phyloP scores from a whole-genome alignment of 2,113 vertebrate genomes.

The Sturnira hondurensis region DNA sequence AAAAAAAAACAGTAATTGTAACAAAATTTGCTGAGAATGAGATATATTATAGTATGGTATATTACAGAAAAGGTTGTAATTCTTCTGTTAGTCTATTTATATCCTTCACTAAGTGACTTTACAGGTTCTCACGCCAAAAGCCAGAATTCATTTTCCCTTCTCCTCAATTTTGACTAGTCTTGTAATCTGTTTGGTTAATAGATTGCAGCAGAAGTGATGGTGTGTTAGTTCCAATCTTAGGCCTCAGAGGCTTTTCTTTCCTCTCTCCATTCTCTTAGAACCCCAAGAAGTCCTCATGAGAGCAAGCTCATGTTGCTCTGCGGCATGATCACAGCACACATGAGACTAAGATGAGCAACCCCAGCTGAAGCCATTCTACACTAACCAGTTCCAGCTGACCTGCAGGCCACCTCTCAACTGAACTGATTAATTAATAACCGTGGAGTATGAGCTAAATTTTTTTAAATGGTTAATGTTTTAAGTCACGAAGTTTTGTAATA shows the following conservation, averaged over 20 bases:
- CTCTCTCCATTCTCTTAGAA: constrained; percentile 16
- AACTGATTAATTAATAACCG: background rate
- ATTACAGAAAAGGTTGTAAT: background rate
- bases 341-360: background rate
- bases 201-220: background rate
- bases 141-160: background rate
- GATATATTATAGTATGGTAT: background rate
- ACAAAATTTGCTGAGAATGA: background rate
- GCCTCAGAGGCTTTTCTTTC: background rate
- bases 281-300: background rate
- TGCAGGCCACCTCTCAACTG: background rate
- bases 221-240: background rate
- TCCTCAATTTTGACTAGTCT: background rate
- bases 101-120: background rate
- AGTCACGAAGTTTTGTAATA: constrained; percentile 28
- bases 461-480: constrained; percentile 18
- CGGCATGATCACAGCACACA: background rate
- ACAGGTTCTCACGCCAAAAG: background rate
- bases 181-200: background rate
- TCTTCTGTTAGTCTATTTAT: background rate
- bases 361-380: background rate
- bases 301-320: background rate
- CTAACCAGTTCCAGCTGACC: background rate
- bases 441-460: background rate
- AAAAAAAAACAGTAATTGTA: background rate